Percentiles rank a stretch among this genome's conserved stretches.
These are phyloP conservation scores for Mechanitis messenoides DNA, from an alignment of 2,888 invertebrate genomes.

Conservation along the genomic window DNA sequence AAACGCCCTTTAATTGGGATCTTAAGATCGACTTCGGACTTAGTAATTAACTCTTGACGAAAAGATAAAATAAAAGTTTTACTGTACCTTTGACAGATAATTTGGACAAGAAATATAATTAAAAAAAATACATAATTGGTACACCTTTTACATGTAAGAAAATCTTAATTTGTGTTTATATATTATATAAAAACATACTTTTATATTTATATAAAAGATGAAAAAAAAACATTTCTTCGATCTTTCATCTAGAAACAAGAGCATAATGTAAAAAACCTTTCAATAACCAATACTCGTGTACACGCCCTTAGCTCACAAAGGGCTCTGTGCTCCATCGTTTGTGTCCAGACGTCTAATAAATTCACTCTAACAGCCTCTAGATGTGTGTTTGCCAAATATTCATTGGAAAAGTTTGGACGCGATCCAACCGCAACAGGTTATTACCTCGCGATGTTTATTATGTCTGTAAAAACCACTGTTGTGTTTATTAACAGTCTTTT, in stretches of 20 bases:
- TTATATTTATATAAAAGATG: too few species aligned
- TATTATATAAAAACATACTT: too few species aligned
- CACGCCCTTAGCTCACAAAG: conserved; percentile 15
- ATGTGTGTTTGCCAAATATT: conserved; percentile 41
- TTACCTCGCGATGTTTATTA: conserved; percentile 14
- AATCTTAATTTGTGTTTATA: too few species aligned
- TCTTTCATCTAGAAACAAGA: too few species aligned
- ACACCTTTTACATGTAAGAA: too few species aligned
- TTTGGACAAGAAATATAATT: too few species aligned
- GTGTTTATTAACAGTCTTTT: too few species aligned
- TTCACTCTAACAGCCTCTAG: conserved; percentile 39
- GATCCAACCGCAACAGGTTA: conserved; percentile 49
- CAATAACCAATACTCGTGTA: background rate
- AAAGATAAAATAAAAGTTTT: background rate
- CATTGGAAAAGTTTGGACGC: conserved; percentile 37
- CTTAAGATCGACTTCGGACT: conserved; percentile 13
- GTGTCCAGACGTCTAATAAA: conserved; percentile 48
- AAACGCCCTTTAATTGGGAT: conserved; percentile 17
- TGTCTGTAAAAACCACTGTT: background rate
- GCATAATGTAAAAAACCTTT: too few species aligned
- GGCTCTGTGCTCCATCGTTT: conserved; percentile 15
- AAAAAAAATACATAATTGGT: too few species aligned
- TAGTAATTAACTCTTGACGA: conserved; percentile 2
- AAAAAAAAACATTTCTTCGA: too few species aligned
- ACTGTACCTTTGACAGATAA: background rate